Percentiles rank a stretch among this genome's conserved stretches.
phyloP scores from a whole-genome alignment of 2,113 vertebrate genomes.

The Rhadina sibilatrix region DNA sequence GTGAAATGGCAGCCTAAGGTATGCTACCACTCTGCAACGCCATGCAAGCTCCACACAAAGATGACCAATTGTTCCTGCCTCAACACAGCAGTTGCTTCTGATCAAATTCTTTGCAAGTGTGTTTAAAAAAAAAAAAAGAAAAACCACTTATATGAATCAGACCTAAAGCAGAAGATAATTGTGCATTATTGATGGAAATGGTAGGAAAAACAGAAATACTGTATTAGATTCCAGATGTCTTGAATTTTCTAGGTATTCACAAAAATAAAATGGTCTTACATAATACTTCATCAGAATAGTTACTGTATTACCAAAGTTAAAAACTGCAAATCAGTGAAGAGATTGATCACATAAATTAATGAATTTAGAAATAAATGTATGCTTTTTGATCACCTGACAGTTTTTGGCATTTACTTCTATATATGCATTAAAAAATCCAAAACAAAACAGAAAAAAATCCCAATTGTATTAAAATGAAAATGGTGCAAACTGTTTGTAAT shows the following conservation, averaged over 20 bases:
- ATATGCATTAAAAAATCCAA: not conserved
- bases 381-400: not conserved
- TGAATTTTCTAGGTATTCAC: not conserved
- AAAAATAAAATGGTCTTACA: not conserved
- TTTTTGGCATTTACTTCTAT: not conserved
- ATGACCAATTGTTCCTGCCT: not conserved
- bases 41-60: not conserved
- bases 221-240: not conserved
- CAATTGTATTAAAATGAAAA: not conserved
- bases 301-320: not conserved
- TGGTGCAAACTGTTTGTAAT: not conserved
- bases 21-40: not conserved
- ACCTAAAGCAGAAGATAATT: conserved; percentile 2
- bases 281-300: not conserved
- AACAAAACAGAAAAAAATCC: not conserved
- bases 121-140: not conserved
- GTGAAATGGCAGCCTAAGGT: not conserved
- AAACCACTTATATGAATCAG: not conserved
- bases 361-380: not conserved
- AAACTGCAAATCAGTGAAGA: not conserved
- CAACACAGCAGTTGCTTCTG: not conserved
- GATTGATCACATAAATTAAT: not conserved
- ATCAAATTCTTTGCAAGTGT: not conserved
- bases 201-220: not conserved
- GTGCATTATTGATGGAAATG: not conserved